Evolutionary conservation across 35 echinoderm and acorn worm genomes (phyloP).

Genomic region (Patiria miniata): DNA sequence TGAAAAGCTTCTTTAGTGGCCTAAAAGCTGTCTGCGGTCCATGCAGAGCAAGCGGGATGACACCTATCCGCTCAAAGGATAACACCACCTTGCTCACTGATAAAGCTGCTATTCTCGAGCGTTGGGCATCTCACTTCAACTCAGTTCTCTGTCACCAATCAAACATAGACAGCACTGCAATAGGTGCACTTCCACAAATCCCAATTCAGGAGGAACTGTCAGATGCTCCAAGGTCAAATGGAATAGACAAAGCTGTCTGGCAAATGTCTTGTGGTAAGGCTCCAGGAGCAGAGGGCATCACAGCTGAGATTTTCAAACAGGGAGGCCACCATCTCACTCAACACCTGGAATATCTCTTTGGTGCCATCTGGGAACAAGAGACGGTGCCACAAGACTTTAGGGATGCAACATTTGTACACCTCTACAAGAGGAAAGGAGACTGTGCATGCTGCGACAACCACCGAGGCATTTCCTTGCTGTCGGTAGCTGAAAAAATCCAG

Average conservation of each 20-base stretch:
- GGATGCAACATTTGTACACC: too few relatives aligned
- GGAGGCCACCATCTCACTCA: background rate
- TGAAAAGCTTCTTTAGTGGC: background rate
- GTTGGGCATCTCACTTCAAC: background rate
- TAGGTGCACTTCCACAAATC: background rate
- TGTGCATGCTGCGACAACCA: too few relatives aligned
- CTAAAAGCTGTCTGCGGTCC: too few relatives aligned
- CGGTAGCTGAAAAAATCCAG: background rate
- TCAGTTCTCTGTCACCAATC: background rate
- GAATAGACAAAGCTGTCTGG: background rate
- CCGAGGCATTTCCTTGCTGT: background rate
- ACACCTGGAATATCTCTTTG: background rate
- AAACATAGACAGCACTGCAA: constrained; percentile 4
- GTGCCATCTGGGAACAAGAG: too few relatives aligned
- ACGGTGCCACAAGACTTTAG: too few relatives aligned
- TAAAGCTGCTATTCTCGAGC: background rate
- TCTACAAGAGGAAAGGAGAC: too few relatives aligned
- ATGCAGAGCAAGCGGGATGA: background rate
- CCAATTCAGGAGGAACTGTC: background rate
- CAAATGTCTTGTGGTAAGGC: background rate
- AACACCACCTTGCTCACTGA: background rate
- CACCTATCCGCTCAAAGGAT: background rate
- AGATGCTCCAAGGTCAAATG: background rate
- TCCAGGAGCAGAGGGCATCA: background rate
- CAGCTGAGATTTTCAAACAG: constrained; percentile 5